These are phyloP conservation scores for Rana temporaria DNA, from an alignment of 2,113 vertebrate species.

Conservation along the genomic window DNA sequence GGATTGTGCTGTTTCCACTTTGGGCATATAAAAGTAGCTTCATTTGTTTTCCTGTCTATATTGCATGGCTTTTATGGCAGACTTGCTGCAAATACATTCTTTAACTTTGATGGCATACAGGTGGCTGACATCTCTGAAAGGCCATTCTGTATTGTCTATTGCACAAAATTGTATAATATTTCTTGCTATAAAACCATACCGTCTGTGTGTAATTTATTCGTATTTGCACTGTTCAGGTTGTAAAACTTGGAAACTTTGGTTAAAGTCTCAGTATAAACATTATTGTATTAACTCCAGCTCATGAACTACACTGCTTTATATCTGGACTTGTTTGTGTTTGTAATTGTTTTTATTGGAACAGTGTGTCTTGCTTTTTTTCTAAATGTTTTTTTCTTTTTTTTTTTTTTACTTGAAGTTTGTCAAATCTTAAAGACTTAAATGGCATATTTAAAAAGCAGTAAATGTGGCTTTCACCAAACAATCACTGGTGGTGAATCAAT, in stretches of 20 bases:
- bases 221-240: conserved; percentile 14
- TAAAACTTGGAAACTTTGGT: neutral
- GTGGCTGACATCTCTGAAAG: conserved; percentile 32
- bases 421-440: too few relatives aligned
- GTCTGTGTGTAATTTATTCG: conserved; percentile 4
- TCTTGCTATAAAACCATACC: conserved; percentile 12
- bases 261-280: neutral
- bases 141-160: conserved; percentile 14
- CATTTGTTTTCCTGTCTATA: conserved; percentile 1
- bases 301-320: neutral
- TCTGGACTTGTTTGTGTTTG: neutral
- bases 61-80: conserved; percentile 42
- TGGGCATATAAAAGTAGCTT: conserved; percentile 39
- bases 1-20: conserved; percentile 61
- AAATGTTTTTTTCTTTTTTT: neutral
- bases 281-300: neutral
- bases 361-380: neutral
- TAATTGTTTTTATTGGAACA: neutral
- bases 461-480: too few relatives aligned
- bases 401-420: neutral
- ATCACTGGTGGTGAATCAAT: too few relatives aligned
- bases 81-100: conserved; percentile 7
- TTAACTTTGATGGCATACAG: neutral
- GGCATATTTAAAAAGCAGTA: too few relatives aligned
- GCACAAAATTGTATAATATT: conserved; percentile 6